A percentile compares a stretch with the other conserved stretches of the same genome.
phyloP scores from a whole-genome alignment of 2,888 invertebrate genomes.

The Stenodema calcarata region DNA sequence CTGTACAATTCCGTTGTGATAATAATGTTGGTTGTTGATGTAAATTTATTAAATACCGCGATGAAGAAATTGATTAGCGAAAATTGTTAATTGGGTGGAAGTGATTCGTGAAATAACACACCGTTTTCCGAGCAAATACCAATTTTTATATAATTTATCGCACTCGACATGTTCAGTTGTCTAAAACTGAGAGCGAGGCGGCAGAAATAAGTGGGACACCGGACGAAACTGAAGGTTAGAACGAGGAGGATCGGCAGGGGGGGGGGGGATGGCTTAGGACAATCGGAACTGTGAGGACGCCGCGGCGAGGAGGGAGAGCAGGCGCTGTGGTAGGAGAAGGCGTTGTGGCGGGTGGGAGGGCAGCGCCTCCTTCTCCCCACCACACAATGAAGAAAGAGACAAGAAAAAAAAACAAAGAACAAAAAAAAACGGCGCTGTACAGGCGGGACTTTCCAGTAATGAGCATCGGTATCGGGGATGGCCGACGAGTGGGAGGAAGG shows the following conservation, averaged over 20 bases:
- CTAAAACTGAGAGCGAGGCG: neutral
- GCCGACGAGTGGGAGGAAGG: neutral
- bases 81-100: too few relatives aligned
- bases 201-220: neutral
- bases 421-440: neutral
- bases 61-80: too few relatives aligned
- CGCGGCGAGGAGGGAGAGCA: neutral
- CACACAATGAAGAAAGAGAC: neutral
- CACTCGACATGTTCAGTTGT: too few relatives aligned
- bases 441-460: conserved; percentile 25
- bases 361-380: neutral
- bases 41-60: too few relatives aligned
- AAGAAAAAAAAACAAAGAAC: too few relatives aligned
- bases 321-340: neutral
- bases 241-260: neutral
- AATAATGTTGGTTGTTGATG: too few relatives aligned
- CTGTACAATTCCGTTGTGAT: too few relatives aligned
- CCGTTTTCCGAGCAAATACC: too few relatives aligned
- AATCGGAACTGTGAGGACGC: neutral
- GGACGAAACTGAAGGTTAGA: neutral
- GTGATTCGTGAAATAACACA: too few relatives aligned
- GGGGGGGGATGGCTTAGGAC: too few relatives aligned
- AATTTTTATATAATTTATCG: too few relatives aligned
- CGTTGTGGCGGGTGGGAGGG: neutral
- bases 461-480: conserved; percentile 30